These are phyloP conservation scores for Pseudomugil tenellus DNA, from an alignment of 2,797 vertebrate genomes.

Conservation along the genomic window DNA sequence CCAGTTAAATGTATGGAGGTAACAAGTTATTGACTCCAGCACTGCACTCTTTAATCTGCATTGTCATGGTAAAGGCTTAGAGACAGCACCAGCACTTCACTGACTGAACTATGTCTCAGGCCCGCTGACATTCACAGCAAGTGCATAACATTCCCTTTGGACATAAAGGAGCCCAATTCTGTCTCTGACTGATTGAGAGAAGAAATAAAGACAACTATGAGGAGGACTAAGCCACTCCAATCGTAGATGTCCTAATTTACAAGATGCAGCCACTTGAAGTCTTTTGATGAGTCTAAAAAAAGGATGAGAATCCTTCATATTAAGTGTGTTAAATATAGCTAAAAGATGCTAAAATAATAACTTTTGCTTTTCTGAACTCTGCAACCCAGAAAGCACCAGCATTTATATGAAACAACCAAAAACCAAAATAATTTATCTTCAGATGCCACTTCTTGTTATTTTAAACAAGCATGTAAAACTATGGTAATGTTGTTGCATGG, in stretches of 20 bases:
- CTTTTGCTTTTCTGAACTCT: neutral
- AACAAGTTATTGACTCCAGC: constrained; percentile 39
- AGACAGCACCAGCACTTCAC: constrained; percentile 21
- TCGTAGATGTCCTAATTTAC: neutral
- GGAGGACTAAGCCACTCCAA: neutral
- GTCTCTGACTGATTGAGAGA: constrained; percentile 10
- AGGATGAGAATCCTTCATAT: neutral
- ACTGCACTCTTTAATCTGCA: constrained; percentile 49
- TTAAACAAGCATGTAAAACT: neutral
- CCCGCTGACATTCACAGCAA: constrained; percentile 54
- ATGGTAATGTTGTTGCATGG: neutral
- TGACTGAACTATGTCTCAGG: constrained; percentile 23
- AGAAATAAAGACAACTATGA: neutral
- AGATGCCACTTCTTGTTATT: neutral
- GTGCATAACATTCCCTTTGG: constrained; percentile 8
- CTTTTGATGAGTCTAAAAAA: neutral
- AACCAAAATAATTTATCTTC: neutral
- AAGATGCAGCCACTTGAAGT: neutral
- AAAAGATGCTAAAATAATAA: neutral
- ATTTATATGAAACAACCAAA: neutral
- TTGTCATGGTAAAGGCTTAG: constrained; percentile 49
- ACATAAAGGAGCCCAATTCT: constrained; percentile 10
- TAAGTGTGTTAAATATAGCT: neutral
- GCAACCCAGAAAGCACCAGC: neutral
- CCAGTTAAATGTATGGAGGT: constrained; percentile 4